Evolutionary conservation across 35 echinoderm and acorn worm species (phyloP).

Genomic region (Apostichopus californicus): DNA sequence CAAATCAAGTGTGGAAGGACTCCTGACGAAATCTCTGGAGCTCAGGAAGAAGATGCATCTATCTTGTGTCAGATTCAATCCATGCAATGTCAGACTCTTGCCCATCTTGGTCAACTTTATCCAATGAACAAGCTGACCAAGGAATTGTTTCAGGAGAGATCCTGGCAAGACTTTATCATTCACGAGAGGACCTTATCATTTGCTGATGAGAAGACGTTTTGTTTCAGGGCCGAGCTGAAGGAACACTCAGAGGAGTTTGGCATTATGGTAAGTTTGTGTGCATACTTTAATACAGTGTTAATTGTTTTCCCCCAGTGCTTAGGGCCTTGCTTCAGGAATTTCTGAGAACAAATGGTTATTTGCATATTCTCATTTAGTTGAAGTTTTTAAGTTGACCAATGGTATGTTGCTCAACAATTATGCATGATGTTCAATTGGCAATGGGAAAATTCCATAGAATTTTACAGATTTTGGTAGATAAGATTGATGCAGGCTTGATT

Average conservation of each 20-base stretch:
- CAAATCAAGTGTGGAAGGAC: background rate
- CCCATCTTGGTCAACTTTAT: background rate
- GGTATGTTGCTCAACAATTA: no score
- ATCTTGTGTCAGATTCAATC: conserved; percentile 25
- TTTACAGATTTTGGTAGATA: no score
- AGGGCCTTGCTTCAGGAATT: no score
- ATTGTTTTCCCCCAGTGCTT: no score
- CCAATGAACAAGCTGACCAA: background rate
- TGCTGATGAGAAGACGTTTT: conserved; percentile 28
- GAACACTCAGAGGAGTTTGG: background rate
- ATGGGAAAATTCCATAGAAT: no score
- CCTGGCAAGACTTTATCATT: conserved; percentile 41
- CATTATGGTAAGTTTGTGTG: conserved; percentile 33
- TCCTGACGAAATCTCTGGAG: background rate
- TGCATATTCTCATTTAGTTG: no score
- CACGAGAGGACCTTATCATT: conserved; percentile 34
- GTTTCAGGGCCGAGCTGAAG: conserved; percentile 49
- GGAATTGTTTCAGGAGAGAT: background rate
- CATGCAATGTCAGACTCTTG: conserved; percentile 33
- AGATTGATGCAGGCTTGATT: no score
- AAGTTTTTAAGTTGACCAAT: no score
- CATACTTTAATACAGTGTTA: background rate
- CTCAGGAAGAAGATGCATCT: background rate
- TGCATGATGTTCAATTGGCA: no score
- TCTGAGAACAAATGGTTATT: no score